Percentiles rank a stretch among this genome's conserved stretches.
Evolutionary conservation across 1,140 invertebrate species (phyloP).

Genomic region (Rhyzopertha dominica): DNA sequence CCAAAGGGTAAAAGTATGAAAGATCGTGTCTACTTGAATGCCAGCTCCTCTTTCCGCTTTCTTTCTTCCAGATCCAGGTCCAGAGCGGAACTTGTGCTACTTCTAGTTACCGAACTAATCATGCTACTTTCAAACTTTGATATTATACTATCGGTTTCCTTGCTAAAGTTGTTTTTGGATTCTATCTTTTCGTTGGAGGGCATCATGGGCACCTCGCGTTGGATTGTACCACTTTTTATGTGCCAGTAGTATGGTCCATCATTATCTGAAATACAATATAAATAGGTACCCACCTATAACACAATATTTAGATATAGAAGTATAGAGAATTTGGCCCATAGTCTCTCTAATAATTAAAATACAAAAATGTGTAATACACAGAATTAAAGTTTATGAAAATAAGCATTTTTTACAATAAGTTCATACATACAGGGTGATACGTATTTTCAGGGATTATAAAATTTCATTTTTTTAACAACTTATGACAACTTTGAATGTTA

Average conservation of each 20-base stretch:
- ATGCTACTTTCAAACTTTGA: slow-evolving; percentile 45
- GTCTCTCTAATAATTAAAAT: too few species aligned
- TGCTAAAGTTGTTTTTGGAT: slow-evolving; percentile 39
- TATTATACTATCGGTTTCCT: slow-evolving; percentile 56
- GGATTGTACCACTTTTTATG: slow-evolving; percentile 95
- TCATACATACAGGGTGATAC: too few species aligned
- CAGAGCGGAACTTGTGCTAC: slow-evolving; percentile 72
- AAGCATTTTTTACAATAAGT: too few species aligned
- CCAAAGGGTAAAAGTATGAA: background rate
- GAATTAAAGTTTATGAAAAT: too few species aligned
- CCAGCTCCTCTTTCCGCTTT: slow-evolving; percentile 64
- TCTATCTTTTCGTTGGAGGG: slow-evolving; percentile 36
- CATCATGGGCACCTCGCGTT: slow-evolving; percentile 76
- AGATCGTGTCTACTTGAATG: slow-evolving; percentile 62
- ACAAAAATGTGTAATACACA: too few species aligned
- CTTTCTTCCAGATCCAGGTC: slow-evolving; percentile 65
- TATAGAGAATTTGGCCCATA: too few species aligned
- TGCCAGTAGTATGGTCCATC: slow-evolving; percentile 97
- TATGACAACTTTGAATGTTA: too few species aligned
- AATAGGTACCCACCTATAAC: too few species aligned
- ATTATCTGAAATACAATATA: slow-evolving; percentile 61
- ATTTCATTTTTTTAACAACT: too few species aligned
- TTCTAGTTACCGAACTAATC: slow-evolving; percentile 63
- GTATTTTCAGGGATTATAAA: too few species aligned
- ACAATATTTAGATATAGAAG: too few species aligned